A percentile compares a stretch with the other conserved stretches of the same genome.
Conservation (phyloP, 2,113 vertebrate species). For the Ascaphus truei region DNA sequence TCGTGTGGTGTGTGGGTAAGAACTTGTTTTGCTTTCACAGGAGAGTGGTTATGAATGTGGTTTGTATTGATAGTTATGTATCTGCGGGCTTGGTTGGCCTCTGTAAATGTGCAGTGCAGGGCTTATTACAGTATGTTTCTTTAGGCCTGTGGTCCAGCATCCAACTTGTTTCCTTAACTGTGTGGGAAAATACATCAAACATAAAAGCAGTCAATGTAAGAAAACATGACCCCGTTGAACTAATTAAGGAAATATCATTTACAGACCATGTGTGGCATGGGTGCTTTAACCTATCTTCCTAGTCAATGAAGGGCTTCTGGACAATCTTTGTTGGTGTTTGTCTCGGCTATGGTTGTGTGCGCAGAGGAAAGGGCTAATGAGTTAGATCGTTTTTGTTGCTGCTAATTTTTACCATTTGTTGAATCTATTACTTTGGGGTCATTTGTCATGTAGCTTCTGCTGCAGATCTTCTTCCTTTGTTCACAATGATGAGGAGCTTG, state of each 20-base stretch:
- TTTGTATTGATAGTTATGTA: neutral
- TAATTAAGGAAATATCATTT: neutral
- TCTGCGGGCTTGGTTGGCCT: neutral
- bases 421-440: constrained; percentile 56
- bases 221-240: neutral
- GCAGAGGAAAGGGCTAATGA: neutral
- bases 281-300: neutral
- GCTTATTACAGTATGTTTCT: neutral
- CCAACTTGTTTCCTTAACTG: neutral
- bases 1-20: too few relatives aligned
- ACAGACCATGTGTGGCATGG: neutral
- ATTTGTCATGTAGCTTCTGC: constrained; percentile 43
- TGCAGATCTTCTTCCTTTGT: constrained; percentile 20
- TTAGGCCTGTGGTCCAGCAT: neutral
- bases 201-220: neutral
- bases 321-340: neutral
- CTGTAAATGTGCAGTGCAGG: neutral
- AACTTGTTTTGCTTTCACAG: too few relatives aligned
- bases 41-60: too few relatives aligned
- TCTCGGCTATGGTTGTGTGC: constrained; percentile 6
- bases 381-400: constrained; percentile 38
- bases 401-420: constrained; percentile 55
- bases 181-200: neutral
- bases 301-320: neutral
- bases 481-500: constrained; percentile 47